Conservation (phyloP, 2,888 invertebrate species). For the Calameuta idolon region DNA sequence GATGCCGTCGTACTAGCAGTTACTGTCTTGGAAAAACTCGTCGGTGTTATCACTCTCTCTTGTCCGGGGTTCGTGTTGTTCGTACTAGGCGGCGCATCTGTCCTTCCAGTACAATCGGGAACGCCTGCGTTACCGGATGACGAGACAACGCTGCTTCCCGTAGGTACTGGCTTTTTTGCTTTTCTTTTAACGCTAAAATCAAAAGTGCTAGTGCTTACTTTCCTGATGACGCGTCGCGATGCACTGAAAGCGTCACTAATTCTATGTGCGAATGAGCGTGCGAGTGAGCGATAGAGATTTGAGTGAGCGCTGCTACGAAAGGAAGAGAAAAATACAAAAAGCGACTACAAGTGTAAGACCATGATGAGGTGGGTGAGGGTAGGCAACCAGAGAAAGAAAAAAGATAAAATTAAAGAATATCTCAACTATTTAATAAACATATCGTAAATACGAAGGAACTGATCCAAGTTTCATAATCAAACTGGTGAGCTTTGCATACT, state of each 20-base stretch:
- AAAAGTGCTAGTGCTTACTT: conserved; percentile 26
- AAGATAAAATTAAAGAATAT: not conserved
- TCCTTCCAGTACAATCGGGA: conserved; percentile 30
- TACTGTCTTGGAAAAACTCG: conserved; percentile 32
- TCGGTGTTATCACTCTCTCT: conserved; percentile 35
- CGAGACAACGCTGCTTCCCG: not conserved
- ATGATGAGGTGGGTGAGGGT: not conserved
- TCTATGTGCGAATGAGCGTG: not conserved
- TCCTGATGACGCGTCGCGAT: conserved; percentile 11
- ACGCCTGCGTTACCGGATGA: not conserved
- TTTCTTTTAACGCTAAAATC: conserved; percentile 59
- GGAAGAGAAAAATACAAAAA: not conserved
- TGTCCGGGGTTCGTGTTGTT: conserved; percentile 22
- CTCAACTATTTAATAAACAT: conserved; percentile 6
- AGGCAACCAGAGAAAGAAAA: not conserved
- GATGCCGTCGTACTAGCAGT: conserved; percentile 1
- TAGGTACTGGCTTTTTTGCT: conserved; percentile 42
- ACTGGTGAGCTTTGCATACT: not conserved
- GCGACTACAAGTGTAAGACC: not conserved
- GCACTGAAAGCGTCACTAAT: not conserved
- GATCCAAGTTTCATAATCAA: not conserved
- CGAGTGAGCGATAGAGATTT: not conserved
- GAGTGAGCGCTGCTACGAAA: not conserved
- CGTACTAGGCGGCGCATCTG: conserved; percentile 30
- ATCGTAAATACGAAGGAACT: not conserved